Evolutionary conservation across 2,888 invertebrate genomes (phyloP).

Genomic region (Rhorus exstirpatorius): DNA sequence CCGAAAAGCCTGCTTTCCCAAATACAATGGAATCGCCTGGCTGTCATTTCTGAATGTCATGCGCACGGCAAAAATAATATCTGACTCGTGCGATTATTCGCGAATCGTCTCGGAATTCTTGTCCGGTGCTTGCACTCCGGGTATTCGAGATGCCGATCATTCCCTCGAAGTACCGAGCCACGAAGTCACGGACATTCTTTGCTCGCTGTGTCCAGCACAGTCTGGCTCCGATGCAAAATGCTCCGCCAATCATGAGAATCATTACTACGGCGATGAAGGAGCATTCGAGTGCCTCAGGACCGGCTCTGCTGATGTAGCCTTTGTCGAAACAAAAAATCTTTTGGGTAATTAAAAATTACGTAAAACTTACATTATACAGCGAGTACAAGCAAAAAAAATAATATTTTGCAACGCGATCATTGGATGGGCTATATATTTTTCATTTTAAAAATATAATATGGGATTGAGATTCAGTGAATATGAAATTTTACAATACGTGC

Average conservation of each 20-base stretch:
- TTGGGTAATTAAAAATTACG: slow-evolving; percentile 74
- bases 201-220: slow-evolving; percentile 76
- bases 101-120: slow-evolving; percentile 88
- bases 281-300: slow-evolving; percentile 88
- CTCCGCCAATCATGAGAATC: slow-evolving; percentile 87
- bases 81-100: too few species aligned
- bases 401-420: too few species aligned
- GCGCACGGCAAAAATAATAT: slow-evolving; percentile 86
- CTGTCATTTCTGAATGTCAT: slow-evolving; percentile 88
- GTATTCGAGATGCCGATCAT: slow-evolving; percentile 87
- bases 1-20: too few species aligned
- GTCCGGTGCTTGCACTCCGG: slow-evolving; percentile 89
- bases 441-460: too few species aligned
- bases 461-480: too few species aligned
- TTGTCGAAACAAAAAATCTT: slow-evolving; percentile 87
- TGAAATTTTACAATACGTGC: too few species aligned
- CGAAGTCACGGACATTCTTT: slow-evolving; percentile 69
- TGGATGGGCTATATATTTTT: too few species aligned
- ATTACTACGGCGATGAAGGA: slow-evolving; percentile 89
- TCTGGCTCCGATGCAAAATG: slow-evolving; percentile 84
- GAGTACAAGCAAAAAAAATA: too few species aligned
- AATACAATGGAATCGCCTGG: slow-evolving; percentile 90
- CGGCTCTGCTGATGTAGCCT: slow-evolving; percentile 88
- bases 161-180: slow-evolving; percentile 40
- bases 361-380: not conserved